These are phyloP conservation scores for Tortricodes alternella DNA, from an alignment of 2,888 invertebrate species.

Conservation along the genomic window DNA sequence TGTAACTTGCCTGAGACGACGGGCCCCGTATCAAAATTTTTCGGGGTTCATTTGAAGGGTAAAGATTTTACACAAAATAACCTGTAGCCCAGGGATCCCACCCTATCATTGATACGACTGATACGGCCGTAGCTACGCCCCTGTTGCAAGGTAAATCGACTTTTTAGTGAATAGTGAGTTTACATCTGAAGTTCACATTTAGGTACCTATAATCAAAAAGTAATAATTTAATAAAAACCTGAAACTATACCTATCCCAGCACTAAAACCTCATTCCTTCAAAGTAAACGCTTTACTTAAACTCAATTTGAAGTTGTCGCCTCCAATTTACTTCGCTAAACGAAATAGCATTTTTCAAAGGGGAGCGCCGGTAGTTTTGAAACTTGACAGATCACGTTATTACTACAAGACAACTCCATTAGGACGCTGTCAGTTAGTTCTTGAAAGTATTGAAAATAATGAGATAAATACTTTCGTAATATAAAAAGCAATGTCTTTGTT, in stretches of 20 bases:
- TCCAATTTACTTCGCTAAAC: constrained; percentile 56
- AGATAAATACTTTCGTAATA: constrained; percentile 2
- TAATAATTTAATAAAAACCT: no score
- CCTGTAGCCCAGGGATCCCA: no score
- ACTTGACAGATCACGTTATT: constrained; percentile 53
- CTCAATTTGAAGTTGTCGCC: constrained; percentile 33
- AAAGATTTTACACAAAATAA: no score
- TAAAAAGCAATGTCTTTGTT: constrained; percentile 1
- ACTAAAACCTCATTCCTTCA: constrained; percentile 1
- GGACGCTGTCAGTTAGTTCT: constrained; percentile 18
- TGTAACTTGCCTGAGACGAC: no score
- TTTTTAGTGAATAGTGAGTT: no score
- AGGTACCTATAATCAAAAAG: no score
- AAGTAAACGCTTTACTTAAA: constrained; percentile 25
- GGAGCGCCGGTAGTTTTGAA: constrained; percentile 50
- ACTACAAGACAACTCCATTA: constrained; percentile 61
- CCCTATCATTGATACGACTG: no score
- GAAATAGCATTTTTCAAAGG: constrained; percentile 47
- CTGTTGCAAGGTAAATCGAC: no score
- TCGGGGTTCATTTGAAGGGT: no score
- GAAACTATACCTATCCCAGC: not conserved
- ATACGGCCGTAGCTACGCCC: no score
- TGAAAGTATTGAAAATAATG: constrained; percentile 21
- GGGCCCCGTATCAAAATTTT: no score
- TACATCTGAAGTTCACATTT: no score